phyloP scores from a whole-genome alignment of 2,113 vertebrate species.

The human (Homo sapiens) region DNA sequence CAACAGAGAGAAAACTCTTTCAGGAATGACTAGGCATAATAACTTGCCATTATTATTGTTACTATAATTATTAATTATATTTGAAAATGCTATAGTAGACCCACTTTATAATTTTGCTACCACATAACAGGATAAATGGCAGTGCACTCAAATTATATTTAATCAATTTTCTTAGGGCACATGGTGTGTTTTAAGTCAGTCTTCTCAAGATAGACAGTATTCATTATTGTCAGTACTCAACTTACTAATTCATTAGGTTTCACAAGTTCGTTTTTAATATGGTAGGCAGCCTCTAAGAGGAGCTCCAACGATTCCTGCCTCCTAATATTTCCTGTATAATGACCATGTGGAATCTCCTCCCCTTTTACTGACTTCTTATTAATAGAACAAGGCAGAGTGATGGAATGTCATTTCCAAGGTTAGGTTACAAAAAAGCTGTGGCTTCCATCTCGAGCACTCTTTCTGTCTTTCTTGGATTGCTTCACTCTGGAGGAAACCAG shows the following conservation, averaged over 20 bases:
- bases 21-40: neutral
- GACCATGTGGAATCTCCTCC: neutral
- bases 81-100: neutral
- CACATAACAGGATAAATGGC: neutral
- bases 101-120: neutral
- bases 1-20: conserved; percentile 8
- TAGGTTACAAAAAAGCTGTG: neutral
- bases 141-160: neutral
- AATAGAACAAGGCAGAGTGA: neutral
- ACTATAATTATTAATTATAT: neutral
- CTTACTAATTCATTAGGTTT: neutral
- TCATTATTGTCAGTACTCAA: neutral
- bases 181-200: neutral
- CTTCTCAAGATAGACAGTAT: neutral
- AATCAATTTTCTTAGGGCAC: neutral
- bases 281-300: neutral
- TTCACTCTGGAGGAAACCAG: neutral
- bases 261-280: neutral
- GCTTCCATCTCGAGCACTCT: neutral
- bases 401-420: neutral
- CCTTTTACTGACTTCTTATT: neutral
- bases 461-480: neutral
- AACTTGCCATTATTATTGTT: neutral
- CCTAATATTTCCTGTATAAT: neutral
- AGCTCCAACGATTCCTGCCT: neutral